These are phyloP conservation scores for Pyrrhia umbra DNA, from an alignment of 2,888 invertebrate genomes.

Conservation along the genomic window DNA sequence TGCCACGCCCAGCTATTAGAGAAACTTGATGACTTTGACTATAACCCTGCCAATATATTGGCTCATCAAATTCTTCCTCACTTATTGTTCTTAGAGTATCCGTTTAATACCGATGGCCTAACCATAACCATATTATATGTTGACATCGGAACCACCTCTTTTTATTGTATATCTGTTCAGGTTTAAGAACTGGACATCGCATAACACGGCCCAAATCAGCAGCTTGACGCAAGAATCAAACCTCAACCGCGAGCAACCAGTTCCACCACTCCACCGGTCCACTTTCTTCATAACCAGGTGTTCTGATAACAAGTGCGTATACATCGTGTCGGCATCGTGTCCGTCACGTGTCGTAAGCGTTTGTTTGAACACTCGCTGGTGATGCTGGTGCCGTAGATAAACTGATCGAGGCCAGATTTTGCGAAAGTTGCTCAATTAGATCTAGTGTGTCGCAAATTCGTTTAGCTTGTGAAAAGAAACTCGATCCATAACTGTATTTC, in stretches of 20 bases:
- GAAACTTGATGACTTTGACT: background rate
- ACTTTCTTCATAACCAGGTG: constrained; percentile 45
- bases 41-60: background rate
- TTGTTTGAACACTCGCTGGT: constrained; percentile 2
- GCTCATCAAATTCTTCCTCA: background rate
- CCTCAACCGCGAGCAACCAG: constrained; percentile 39
- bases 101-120: background rate
- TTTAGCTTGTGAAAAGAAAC: constrained; percentile 21
- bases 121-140: background rate
- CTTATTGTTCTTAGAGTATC: background rate
- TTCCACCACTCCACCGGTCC: constrained; percentile 42
- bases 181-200: constrained; percentile 6
- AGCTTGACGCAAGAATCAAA: constrained; percentile 57
- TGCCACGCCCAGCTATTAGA: background rate
- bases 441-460: constrained; percentile 5
- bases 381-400: constrained; percentile 20
- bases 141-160: background rate
- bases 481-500: background rate
- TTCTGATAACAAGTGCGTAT: constrained; percentile 61
- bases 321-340: constrained; percentile 7
- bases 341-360: constrained; percentile 22
- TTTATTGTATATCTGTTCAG: background rate
- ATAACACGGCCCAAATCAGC: constrained; percentile 34
- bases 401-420: constrained; percentile 28
- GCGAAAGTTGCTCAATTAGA: constrained; percentile 31